phyloP scores from a whole-genome alignment of 2,113 vertebrate genomes.

The Holacanthus passer region DNA sequence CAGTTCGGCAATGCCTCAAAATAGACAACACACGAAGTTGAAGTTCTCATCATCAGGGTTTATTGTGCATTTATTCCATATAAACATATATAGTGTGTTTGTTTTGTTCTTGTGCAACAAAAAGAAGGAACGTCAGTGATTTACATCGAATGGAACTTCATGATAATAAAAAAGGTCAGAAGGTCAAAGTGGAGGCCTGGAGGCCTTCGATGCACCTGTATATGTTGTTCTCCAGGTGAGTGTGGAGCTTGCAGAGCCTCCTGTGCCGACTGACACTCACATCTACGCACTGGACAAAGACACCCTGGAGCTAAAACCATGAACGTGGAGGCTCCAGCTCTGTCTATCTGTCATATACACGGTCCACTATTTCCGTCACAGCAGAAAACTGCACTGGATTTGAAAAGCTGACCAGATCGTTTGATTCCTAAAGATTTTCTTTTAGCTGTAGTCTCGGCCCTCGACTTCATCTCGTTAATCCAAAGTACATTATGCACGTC shows the following conservation, averaged over 20 bases:
- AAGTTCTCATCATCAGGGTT: constrained; percentile 27
- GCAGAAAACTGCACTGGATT: background rate
- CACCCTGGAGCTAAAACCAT: background rate
- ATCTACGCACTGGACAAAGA: background rate
- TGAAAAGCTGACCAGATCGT: constrained; percentile 35
- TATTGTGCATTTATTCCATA: constrained; percentile 23
- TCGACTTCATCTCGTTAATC: constrained; percentile 65
- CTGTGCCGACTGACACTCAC: background rate
- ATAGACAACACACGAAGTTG: background rate
- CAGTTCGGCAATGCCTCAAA: no score
- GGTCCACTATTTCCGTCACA: background rate
- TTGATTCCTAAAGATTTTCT: constrained; percentile 66
- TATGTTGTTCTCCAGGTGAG: background rate
- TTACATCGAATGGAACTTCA: background rate
- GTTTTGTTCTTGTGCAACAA: background rate
- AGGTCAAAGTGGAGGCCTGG: background rate
- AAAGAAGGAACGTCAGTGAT: background rate
- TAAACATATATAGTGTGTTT: background rate
- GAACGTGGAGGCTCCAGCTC: background rate
- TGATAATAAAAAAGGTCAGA: background rate
- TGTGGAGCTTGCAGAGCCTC: background rate
- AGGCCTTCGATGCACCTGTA: background rate
- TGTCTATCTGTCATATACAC: background rate
- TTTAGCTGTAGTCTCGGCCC: constrained; percentile 48
- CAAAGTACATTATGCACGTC: constrained; percentile 47